Percentiles rank a stretch among this genome's conserved stretches.
These are phyloP conservation scores for Siniperca scherzeri DNA, from an alignment of 2,797 vertebrate species.

Conservation along the genomic window DNA sequence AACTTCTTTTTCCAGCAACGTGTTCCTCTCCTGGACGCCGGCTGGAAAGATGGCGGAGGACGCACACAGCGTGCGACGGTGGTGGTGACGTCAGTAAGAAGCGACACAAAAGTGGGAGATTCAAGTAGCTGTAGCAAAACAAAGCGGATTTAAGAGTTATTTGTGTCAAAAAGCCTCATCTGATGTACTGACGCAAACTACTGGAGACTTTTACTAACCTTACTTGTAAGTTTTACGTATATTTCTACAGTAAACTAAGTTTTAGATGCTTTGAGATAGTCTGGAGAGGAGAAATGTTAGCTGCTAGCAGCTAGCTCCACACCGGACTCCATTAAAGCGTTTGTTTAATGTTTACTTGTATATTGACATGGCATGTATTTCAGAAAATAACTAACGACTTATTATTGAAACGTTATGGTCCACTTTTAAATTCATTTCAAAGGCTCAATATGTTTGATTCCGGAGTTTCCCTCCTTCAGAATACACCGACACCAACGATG, in stretches of 20 bases:
- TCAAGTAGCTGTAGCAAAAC: constrained; percentile 22
- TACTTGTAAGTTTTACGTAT: neutral
- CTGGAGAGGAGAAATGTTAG: neutral
- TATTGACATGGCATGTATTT: neutral
- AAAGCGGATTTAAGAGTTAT: neutral
- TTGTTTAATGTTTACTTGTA: accelerated
- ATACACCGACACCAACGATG: accelerated
- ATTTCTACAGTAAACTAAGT: accelerated
- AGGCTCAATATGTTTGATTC: accelerated
- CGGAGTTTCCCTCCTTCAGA: neutral
- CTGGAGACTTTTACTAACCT: accelerated
- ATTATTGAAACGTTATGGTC: neutral
- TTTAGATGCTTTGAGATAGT: neutral
- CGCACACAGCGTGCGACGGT: constrained; percentile 33
- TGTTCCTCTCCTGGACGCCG: constrained; percentile 78
- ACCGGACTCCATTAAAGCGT: neutral
- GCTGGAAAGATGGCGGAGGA: constrained; percentile 79
- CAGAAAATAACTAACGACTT: neutral
- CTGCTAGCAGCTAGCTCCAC: constrained; percentile 24
- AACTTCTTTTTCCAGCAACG: constrained; percentile 75
- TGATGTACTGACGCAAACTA: neutral
- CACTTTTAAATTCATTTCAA: accelerated
- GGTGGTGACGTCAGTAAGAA: constrained; percentile 25
- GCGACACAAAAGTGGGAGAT: constrained; percentile 66
- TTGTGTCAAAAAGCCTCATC: accelerated